Conservation (phyloP, 2,888 invertebrate species). For the Zonitis immaculata region DNA sequence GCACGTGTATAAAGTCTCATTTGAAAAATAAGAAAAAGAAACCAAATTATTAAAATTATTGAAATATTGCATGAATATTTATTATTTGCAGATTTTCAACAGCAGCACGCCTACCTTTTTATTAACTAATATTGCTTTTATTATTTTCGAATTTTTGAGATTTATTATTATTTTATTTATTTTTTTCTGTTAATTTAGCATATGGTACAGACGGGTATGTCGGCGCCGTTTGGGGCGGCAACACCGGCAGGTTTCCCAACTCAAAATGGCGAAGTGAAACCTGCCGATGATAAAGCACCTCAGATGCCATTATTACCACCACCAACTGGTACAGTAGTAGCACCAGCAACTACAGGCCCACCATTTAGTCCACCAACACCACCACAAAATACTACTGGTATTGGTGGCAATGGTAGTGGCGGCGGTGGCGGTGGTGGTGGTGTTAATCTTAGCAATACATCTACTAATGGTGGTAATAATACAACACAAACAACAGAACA, state of each 20-base stretch:
- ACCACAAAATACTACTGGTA: conserved; percentile 37
- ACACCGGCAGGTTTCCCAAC: conserved; percentile 55
- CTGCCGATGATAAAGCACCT: conserved; percentile 31
- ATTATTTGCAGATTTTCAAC: too few relatives aligned
- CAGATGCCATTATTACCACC: conserved; percentile 49
- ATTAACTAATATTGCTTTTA: too few relatives aligned
- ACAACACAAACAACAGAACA: conserved; percentile 30
- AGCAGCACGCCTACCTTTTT: too few relatives aligned
- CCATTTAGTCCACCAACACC: conserved; percentile 47
- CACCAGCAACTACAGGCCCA: conserved; percentile 44
- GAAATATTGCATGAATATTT: conserved; percentile 1
- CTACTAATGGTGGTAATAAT: conserved; percentile 45
- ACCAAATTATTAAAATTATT: not conserved
- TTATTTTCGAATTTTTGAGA: too few relatives aligned
- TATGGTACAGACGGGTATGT: conserved; percentile 91
- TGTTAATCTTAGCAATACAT: conserved; percentile 13
- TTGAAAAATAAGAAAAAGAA: not conserved
- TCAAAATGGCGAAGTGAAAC: conserved; percentile 50
- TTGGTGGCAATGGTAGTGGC: not conserved
- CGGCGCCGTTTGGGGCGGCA: conserved; percentile 65
- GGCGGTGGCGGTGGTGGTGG: conserved; percentile 17
- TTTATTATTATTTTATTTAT: conserved; percentile 46
- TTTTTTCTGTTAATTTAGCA: conserved; percentile 73
- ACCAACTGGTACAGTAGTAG: conserved; percentile 44
- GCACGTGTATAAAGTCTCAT: not conserved